Conservation (phyloP, 1,140 invertebrate species). For the Lepidurus packardi region DNA sequence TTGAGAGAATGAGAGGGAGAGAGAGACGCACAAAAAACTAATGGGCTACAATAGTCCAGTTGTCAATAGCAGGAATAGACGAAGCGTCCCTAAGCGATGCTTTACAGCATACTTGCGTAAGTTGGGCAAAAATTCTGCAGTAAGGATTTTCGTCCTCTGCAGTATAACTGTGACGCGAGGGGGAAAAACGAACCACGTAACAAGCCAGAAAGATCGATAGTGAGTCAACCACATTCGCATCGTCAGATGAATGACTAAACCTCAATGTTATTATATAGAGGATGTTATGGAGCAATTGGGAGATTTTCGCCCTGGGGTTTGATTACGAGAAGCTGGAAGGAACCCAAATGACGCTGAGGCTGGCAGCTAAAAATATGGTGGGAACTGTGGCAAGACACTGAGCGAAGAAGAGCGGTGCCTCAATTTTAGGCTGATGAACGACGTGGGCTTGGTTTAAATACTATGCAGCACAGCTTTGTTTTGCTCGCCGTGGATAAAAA, state of each 20-base stretch:
- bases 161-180: not conserved
- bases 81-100: not conserved
- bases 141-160: not conserved
- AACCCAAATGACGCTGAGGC: not conserved
- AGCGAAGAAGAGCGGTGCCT: too few relatives aligned
- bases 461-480: not conserved
- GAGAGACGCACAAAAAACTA: not conserved
- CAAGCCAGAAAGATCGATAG: conserved; percentile 5
- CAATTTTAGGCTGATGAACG: too few relatives aligned
- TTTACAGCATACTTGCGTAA: not conserved
- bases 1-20: not conserved
- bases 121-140: conserved; percentile 2
- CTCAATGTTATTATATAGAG: not conserved
- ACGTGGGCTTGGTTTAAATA: not conserved
- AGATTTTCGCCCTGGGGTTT: not conserved
- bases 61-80: not conserved
- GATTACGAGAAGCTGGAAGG: not conserved
- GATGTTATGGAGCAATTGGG: not conserved
- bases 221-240: not conserved
- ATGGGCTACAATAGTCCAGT: not conserved
- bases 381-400: too few relatives aligned
- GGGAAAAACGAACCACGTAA: not conserved
- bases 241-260: not conserved
- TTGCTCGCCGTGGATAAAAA: not conserved
- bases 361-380: too few relatives aligned